Evolutionary conservation across 2,888 invertebrate species (phyloP), one percentile per base, ranked within the genome.

Genomic region (Deilephila porcellus): DNA sequence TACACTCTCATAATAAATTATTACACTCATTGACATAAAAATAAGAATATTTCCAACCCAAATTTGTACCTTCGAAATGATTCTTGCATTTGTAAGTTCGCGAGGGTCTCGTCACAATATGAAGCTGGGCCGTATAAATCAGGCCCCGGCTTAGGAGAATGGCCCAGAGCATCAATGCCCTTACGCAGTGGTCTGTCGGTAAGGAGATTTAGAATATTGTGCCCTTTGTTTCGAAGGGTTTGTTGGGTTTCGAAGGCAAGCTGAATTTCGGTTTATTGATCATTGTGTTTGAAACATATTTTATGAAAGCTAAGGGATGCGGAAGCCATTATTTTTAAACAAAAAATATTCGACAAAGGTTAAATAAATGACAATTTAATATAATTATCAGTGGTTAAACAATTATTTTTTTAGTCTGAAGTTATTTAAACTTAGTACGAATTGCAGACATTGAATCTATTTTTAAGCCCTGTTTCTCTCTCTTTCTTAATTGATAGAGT

Each of bases 111-210:
- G 32, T 67, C 45, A 67, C 45, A 73, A 73, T 73, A 73, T 73
- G 72, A 56, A 45, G 59, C 25, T 45, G 14, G 72, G 37, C 32
- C 37, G 64, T 72, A 64, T 67, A 72, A 72, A 72, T 72, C 64
- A 67, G 37, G 67, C 56, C 67, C 72, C 72, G 72, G 72, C 72
- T 73, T 73, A 73, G 59, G 34, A 19, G 64, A 73, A 73, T 29
- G 56, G 37, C 45, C 74, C 17, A 63, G 29, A 45, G 71, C 34
- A 63, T 73, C 73, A 64, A 29, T 70, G 73, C 71, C 71, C 62
- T 62, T 53, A 67, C 72, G 32, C 59, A 34, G 59, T 34, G 67
- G 59, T 52, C 37, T 73, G 59, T 73, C 72, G 63, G 59, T 73
- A 73, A 59, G 67, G 37, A 73, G 59, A 73, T 73, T 73, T 67